These are phyloP conservation scores for Larimichthys polyactis DNA, from an alignment of 2,113 vertebrate genomes.

Conservation along the genomic window DNA sequence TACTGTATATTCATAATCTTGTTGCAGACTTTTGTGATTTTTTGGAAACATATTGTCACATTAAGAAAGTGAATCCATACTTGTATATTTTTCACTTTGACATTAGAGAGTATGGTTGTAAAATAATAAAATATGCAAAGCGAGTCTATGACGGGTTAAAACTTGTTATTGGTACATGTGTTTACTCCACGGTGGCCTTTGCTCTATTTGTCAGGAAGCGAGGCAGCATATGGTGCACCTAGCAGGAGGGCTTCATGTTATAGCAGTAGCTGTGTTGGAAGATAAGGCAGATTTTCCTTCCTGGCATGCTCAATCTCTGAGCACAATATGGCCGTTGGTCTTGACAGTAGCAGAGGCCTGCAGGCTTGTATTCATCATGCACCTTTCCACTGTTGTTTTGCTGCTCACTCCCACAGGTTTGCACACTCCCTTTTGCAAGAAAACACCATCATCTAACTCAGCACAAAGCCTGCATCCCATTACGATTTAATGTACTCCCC, in stretches of 20 bases:
- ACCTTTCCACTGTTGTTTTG: slow-evolving; percentile 5
- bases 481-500: slow-evolving; percentile 9
- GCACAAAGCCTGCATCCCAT: slow-evolving; percentile 17
- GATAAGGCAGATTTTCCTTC: slow-evolving; percentile 44
- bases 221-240: slow-evolving; percentile 15
- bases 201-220: slow-evolving; percentile 23
- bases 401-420: background rate
- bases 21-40: background rate
- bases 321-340: background rate
- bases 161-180: background rate
- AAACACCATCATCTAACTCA: background rate
- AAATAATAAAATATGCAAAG: slow-evolving; percentile 9
- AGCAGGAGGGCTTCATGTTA: background rate
- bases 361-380: background rate
- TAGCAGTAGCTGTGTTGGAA: slow-evolving; percentile 19
- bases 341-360: background rate
- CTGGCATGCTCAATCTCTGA: slow-evolving; percentile 6
- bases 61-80: too few species aligned
- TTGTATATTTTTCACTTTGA: background rate
- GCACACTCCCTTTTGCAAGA: slow-evolving; percentile 2
- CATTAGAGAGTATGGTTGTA: background rate
- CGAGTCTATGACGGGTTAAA: background rate
- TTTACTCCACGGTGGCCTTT: slow-evolving; percentile 17
- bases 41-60: background rate
- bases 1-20: background rate